A percentile compares a stretch with the other conserved stretches of the same genome.
Conservation (phyloP, 1,140 invertebrate species). For the Bombus haemorrhoidalis region DNA sequence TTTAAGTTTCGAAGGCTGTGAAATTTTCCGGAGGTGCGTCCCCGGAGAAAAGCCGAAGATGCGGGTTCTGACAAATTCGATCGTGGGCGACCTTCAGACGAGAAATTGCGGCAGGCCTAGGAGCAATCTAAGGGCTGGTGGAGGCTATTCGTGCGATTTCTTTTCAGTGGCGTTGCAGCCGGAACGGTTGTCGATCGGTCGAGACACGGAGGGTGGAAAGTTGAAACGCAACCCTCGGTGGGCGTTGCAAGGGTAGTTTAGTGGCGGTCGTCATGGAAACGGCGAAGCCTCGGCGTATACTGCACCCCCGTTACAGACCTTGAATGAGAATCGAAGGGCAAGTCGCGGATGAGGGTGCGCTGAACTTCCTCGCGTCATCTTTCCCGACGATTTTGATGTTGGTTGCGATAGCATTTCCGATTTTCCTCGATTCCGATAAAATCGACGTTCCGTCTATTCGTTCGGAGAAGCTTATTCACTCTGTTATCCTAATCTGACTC, state of each 20-base stretch:
- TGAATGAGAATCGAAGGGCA: constrained; percentile 81
- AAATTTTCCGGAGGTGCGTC: not conserved
- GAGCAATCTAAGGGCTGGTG: not conserved
- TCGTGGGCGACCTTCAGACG: constrained; percentile 27
- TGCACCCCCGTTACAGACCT: constrained; percentile 81
- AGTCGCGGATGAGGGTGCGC: constrained; percentile 64
- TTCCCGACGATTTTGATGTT: constrained; percentile 24
- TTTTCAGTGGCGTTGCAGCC: constrained; percentile 54
- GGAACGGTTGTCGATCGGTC: constrained; percentile 58
- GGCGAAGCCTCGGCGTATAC: constrained; percentile 76
- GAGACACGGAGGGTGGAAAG: constrained; percentile 70
- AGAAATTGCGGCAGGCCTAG: constrained; percentile 44
- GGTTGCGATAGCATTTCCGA: not conserved
- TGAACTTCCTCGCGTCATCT: constrained; percentile 58
- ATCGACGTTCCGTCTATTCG: not conserved
- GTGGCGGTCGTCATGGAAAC: constrained; percentile 82
- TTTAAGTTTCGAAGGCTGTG: not conserved
- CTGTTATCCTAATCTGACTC: not conserved
- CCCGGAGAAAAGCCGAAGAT: not conserved
- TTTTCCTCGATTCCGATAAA: not conserved
- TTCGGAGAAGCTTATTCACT: not conserved
- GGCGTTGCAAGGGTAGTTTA: constrained; percentile 82
- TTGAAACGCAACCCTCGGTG: constrained; percentile 73
- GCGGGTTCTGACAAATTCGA: not conserved
- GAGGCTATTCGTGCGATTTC: constrained; percentile 39